Conservation (phyloP, 1,140 invertebrate genomes). For the Delia radicum region DNA sequence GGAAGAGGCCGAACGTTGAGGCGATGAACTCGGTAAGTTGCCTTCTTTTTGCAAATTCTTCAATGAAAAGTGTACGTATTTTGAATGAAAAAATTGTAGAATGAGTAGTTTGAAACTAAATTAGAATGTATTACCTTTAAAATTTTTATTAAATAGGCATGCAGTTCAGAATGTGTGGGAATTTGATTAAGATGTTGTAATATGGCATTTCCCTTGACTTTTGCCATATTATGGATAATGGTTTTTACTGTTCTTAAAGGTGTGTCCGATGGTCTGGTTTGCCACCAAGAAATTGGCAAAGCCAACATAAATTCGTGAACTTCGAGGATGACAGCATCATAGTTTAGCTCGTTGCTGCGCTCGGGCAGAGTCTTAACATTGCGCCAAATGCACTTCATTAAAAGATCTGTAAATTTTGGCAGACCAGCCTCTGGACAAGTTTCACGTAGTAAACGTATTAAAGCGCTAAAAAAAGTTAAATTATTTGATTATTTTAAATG, state of each 20-base stretch:
- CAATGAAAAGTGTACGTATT: background rate
- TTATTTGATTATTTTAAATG: background rate
- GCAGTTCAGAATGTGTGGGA: conserved; percentile 79
- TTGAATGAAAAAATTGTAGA: conserved; percentile 11
- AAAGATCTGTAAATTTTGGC: conserved; percentile 74
- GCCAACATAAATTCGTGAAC: conserved; percentile 75
- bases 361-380: conserved; percentile 72
- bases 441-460: conserved; percentile 75
- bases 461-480: conserved; percentile 64
- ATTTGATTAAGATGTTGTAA: conserved; percentile 77
- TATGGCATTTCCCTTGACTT: conserved; percentile 73
- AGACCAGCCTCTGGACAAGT: conserved; percentile 66
- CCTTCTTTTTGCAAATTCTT: conserved; percentile 54
- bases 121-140: conserved; percentile 64
- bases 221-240: conserved; percentile 81
- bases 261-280: conserved; percentile 69
- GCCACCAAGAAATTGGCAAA: conserved; percentile 75
- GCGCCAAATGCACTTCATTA: conserved; percentile 89
- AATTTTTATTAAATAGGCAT: conserved; percentile 76
- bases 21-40: conserved; percentile 37
- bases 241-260: conserved; percentile 88
- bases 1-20: conserved; percentile 39
- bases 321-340: conserved; percentile 73
- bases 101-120: conserved; percentile 12
- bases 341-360: conserved; percentile 71